phyloP scores from a whole-genome alignment of 2,888 invertebrate species.

The Tenodera sinensis region DNA sequence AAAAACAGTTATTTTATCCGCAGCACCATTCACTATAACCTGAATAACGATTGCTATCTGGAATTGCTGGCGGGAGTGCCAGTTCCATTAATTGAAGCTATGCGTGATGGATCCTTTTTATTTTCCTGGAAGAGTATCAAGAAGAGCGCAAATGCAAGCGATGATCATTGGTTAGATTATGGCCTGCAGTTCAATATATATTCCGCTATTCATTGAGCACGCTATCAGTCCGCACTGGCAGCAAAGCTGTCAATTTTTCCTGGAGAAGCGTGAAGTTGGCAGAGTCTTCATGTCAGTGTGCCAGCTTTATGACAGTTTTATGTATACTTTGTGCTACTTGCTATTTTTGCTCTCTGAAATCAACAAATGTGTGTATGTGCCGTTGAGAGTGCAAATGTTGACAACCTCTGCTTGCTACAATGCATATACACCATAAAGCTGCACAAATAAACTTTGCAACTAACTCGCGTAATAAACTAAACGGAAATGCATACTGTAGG shows the following conservation, averaged over 20 bases:
- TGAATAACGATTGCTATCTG: background rate
- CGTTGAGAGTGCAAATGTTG: background rate
- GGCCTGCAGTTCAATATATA: background rate
- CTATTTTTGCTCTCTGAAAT: background rate
- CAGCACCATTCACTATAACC: background rate
- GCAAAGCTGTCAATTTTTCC: background rate
- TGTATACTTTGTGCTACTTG: background rate
- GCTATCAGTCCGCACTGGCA: background rate
- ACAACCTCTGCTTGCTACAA: too few relatives aligned
- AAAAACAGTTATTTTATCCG: background rate
- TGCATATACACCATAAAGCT: too few relatives aligned
- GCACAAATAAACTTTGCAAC: too few relatives aligned
- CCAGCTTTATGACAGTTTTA: background rate
- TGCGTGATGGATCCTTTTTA: background rate
- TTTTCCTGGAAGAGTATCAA: background rate
- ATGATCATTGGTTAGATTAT: background rate
- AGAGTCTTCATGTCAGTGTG: background rate
- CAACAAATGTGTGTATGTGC: background rate
- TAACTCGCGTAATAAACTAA: too few relatives aligned
- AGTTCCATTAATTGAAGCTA: background rate
- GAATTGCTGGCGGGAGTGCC: background rate
- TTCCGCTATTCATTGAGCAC: background rate
- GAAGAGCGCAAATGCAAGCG: background rate
- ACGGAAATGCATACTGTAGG: too few relatives aligned
- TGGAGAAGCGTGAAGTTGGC: background rate